Percentiles rank a stretch among this genome's conserved stretches.
These are phyloP conservation scores for Peromyscus leucopus DNA, from an alignment of 2,113 vertebrate genomes.

Conservation along the genomic window DNA sequence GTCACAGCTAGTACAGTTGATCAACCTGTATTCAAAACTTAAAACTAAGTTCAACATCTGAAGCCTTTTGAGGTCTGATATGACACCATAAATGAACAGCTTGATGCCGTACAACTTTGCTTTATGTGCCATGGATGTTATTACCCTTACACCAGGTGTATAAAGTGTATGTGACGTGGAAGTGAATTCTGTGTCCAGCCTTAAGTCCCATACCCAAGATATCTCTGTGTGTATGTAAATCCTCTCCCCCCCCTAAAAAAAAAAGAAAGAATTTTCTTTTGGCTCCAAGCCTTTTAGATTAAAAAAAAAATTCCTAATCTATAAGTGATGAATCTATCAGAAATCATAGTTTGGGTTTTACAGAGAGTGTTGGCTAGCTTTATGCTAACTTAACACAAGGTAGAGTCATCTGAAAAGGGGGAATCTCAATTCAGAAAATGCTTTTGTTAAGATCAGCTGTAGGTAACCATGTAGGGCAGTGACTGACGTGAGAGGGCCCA, in stretches of 20 bases:
- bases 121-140: neutral
- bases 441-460: neutral
- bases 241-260: neutral
- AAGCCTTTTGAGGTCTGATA: neutral
- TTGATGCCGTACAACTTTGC: neutral
- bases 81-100: neutral
- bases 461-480: neutral
- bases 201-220: neutral
- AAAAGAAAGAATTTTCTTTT: neutral
- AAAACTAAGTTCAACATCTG: neutral
- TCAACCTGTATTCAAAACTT: neutral
- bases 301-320: neutral
- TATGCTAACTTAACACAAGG: neutral
- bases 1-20: neutral
- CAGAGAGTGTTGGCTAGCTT: neutral
- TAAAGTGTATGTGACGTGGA: neutral
- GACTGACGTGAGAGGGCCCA: neutral
- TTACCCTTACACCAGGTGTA: neutral
- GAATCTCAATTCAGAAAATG: neutral
- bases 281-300: neutral
- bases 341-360: neutral
- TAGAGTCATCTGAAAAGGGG: neutral
- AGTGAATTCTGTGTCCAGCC: neutral
- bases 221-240: neutral
- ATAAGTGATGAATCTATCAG: neutral